Evolutionary conservation across 2,888 invertebrate species (phyloP), one percentile per base, ranked within the genome.

Genomic region (Scaptomyza parva): DNA sequence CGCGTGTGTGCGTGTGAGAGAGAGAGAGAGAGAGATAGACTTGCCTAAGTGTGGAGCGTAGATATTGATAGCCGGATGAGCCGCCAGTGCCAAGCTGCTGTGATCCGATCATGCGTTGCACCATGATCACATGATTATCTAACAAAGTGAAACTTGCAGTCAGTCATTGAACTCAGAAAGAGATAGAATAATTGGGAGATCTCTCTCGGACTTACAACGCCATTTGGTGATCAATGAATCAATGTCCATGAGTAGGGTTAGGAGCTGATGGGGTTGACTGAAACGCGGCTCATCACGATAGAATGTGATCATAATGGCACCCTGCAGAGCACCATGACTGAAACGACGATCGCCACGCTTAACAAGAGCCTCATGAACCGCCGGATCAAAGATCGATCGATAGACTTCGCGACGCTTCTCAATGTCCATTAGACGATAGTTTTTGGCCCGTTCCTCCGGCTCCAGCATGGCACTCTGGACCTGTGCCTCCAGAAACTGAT

Each of bases 61-160:
- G 94, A 91, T 99, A 99, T 90, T 99, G 98, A 92, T 99, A 99
- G 0, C 99, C 99, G 0, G 98, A 98, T 6, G 99, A 99, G 3
- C 99, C 99, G 14, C 99, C 99, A 0, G 99, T 99, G 18, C 99
- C 99, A 8, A 97, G 93, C 88, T 97, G 97, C 89, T 98, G 97
- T 0, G 97, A 97, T 0, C 99, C 99, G 81, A 99, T 97, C 99
- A 99, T 99, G 81, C 99, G 94, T 92, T 99, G 99, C 22, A 99
- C 99, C 96, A 99, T 96, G 87, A 98, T 95, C 41, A 99, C 97
- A 92, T 99, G 99, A 92, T 99, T 99, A 92, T 99, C 99, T 99
- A 91, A 2, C 92, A 92, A 48, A 62, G 65, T 55, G 60, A 48
- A 41, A 62, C 7, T 26, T 26, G 8, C 2, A 24, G 12, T 30